Evolutionary conservation across 2,113 vertebrate genomes (phyloP).

Genomic region (Campylomormyrus numenius): DNA sequence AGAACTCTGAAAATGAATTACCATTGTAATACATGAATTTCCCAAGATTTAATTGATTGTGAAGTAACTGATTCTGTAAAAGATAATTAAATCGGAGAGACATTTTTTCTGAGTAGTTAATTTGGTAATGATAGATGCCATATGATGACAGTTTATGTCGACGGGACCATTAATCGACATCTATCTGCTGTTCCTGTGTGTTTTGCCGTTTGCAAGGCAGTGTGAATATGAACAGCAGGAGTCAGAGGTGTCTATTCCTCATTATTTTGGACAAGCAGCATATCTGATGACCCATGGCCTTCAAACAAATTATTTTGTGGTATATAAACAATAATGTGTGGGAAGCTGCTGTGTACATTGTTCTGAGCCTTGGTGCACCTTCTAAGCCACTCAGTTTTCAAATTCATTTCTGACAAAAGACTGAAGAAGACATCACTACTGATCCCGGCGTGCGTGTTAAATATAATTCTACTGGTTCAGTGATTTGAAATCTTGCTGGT

Average conservation of each 20-base stretch:
- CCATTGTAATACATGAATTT: background rate
- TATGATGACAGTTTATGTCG: background rate
- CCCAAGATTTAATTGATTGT: background rate
- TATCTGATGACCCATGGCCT: background rate
- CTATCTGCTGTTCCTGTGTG: background rate
- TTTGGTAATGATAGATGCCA: background rate
- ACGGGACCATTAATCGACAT: background rate
- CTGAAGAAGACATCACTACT: background rate
- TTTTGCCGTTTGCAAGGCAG: background rate
- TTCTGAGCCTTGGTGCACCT: background rate
- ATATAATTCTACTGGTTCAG: background rate
- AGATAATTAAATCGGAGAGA: background rate
- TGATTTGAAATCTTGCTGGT: background rate
- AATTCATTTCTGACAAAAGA: background rate
- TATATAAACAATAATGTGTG: background rate
- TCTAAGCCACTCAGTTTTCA: background rate
- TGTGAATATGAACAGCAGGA: background rate
- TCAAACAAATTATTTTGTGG: background rate
- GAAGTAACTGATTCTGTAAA: background rate
- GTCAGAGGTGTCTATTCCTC: background rate
- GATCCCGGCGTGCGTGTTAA: background rate
- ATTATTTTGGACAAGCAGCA: background rate
- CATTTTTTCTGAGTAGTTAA: background rate
- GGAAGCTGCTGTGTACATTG: background rate
- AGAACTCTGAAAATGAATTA: background rate